phyloP scores from a whole-genome alignment of 1,140 invertebrate genomes.

The Asobara japonica region DNA sequence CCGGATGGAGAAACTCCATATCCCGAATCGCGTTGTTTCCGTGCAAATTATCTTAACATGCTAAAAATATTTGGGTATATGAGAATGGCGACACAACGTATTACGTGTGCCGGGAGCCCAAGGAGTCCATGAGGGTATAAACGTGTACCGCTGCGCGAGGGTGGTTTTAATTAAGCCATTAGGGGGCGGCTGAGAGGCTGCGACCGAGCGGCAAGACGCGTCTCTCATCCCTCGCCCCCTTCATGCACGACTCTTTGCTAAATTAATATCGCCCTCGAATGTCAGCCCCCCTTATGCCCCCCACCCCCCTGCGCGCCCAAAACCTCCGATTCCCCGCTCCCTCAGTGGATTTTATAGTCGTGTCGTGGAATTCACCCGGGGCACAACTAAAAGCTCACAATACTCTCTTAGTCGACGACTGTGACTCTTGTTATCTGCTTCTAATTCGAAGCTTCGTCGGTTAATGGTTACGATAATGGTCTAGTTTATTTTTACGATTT shows the following conservation, averaged over 20 bases:
- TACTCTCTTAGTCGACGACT: background rate
- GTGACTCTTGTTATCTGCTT: conserved; percentile 22
- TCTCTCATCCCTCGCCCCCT: conserved; percentile 3
- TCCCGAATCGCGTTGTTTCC: background rate
- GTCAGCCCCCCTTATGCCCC: conserved; percentile 11
- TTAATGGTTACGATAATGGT: conserved; percentile 29
- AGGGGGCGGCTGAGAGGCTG: conserved; percentile 60
- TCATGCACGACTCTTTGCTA: conserved; percentile 50
- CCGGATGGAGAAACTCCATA: too few species aligned
- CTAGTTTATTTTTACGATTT: background rate
- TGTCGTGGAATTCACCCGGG: conserved; percentile 17
- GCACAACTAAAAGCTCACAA: conserved; percentile 31
- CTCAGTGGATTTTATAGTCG: conserved; percentile 15
- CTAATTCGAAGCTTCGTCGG: conserved; percentile 12
- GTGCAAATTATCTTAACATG: background rate
- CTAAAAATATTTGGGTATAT: conserved; percentile 18
- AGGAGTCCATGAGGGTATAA: conserved; percentile 32
- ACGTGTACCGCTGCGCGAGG: conserved; percentile 51
- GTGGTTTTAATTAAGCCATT: conserved; percentile 67
- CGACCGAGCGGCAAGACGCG: conserved; percentile 54
- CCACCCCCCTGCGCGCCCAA: conserved; percentile 4
- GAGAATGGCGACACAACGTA: conserved; percentile 24
- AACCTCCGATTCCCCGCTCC: background rate
- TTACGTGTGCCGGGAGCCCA: conserved; percentile 32
- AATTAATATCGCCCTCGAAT: conserved; percentile 62